A percentile compares a stretch with the other conserved stretches of the same genome.
Conservation (phyloP, 2,113 vertebrate genomes). For the Corythornis vintsioides region DNA sequence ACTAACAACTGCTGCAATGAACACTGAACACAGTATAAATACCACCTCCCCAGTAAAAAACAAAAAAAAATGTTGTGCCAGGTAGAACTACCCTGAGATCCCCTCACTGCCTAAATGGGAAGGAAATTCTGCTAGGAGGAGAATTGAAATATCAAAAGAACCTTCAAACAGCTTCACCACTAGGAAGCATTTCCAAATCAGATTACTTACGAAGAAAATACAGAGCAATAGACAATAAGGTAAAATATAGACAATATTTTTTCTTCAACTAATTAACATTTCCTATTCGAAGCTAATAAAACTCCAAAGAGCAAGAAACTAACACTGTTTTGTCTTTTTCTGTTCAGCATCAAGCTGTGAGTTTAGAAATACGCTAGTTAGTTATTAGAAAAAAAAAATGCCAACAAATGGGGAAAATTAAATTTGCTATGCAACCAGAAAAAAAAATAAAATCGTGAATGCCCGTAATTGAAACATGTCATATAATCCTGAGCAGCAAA, state of each 20-base stretch:
- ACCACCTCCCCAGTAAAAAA: neutral
- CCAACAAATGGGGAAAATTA: slow-evolving; percentile 16
- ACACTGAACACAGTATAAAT: neutral
- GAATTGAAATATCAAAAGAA: neutral
- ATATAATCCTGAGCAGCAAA: slow-evolving; percentile 4
- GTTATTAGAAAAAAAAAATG: neutral
- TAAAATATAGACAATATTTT: neutral
- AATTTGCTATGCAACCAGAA: neutral
- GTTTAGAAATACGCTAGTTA: neutral
- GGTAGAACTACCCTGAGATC: neutral
- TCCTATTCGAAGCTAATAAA: neutral
- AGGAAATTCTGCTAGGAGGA: neutral
- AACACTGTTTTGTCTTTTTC: neutral
- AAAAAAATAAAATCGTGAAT: neutral
- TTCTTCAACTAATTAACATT: neutral
- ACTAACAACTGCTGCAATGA: neutral
- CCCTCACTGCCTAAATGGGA: neutral
- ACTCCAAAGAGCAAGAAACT: neutral
- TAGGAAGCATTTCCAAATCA: neutral
- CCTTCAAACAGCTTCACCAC: neutral
- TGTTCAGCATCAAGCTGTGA: neutral
- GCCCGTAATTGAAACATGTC: slow-evolving; percentile 25
- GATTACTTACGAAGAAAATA: neutral
- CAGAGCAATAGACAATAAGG: neutral
- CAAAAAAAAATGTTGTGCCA: neutral